Base-by-base conservation (phyloP, 1,140 invertebrate species). In the Rhysida immarginata region DNA sequence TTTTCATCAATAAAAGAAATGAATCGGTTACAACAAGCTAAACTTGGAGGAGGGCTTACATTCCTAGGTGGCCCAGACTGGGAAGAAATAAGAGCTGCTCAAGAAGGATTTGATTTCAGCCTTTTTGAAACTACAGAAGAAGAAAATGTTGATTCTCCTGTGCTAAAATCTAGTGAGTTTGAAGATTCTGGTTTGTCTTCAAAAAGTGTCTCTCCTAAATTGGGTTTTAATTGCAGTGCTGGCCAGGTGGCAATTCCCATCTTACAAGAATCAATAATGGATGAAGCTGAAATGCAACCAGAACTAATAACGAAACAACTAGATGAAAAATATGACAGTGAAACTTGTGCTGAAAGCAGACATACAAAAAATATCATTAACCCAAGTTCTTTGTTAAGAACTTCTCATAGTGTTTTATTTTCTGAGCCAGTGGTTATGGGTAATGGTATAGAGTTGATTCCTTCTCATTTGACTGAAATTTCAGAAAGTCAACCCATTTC, bases 191-290 rank as follows among this genome's bases (percentile, higher is more conserved):
- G n/a, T n/a, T n/a, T n/a, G n/a, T n/a, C n/a, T n/a, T n/a, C n/a
- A n/a, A n/a, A n/a, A n/a, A n/a, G n/a, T n/a, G n/a, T n/a, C n/a
- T n/a, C n/a, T n/a, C n/a, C n/a, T n/a, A n/a, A n/a, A n/a, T n/a
- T n/a, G n/a, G n/a, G n/a, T n/a, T n/a, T n/a, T n/a, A n/a, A n/a
- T n/a, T n/a, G n/a, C n/a, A n/a, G n/a, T n/a, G n/a, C n/a, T n/a
- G n/a, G n/a, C n/a, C n/a, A n/a, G n/a, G 49, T 51, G 24, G 49
- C 26, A 11, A 51, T 51, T n/a, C 49, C 49, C 26, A 24, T 51
- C 13, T 20, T 51, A 13, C 8, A 51, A 8, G 49, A 25, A 11
- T 3, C 23, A 5, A 13, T 51, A 11, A 5, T 25, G 24, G 49
- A 51, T 21, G 49, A 51, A 51, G 49, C 49, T 11, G 13, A n/a